These are phyloP conservation scores for Lucifuga dentata DNA, from an alignment of 2,113 vertebrate species.

Conservation along the genomic window DNA sequence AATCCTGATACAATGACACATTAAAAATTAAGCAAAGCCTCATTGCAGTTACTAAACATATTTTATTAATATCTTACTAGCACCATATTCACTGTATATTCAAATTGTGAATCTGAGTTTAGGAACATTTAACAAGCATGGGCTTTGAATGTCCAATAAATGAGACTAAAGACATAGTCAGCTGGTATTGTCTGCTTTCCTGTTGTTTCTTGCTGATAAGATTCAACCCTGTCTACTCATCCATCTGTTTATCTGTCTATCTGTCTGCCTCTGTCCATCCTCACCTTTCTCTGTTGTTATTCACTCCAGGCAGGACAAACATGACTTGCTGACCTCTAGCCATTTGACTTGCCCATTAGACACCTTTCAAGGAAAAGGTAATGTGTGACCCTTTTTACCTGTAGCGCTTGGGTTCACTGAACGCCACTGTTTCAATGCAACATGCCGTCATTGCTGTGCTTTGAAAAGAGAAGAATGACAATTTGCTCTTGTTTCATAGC, in stretches of 20 bases:
- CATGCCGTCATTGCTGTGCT: constrained; percentile 24
- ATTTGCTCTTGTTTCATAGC: constrained; percentile 40
- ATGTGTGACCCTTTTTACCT: constrained; percentile 73
- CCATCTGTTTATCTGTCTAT: constrained; percentile 75
- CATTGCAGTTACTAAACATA: no score
- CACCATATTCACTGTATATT: constrained; percentile 1
- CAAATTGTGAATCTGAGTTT: constrained; percentile 34
- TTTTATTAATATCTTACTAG: neutral
- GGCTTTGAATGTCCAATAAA: constrained; percentile 47
- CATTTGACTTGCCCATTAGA: constrained; percentile 80
- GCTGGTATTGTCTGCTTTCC: constrained; percentile 48
- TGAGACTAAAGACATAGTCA: constrained; percentile 37
- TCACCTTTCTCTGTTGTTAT: constrained; percentile 75
- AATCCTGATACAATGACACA: no score
- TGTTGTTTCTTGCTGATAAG: constrained; percentile 72
- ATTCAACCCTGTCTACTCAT: constrained; percentile 64
- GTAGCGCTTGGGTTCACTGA: constrained; percentile 66
- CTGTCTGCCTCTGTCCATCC: constrained; percentile 72
- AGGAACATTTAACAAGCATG: constrained; percentile 41
- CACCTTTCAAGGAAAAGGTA: constrained; percentile 63
- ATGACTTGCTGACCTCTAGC: constrained; percentile 79
- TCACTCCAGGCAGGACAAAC: constrained; percentile 81
- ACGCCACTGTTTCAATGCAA: constrained; percentile 65
- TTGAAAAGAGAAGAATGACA: constrained; percentile 39
- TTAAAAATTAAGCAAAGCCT: no score